Evolutionary conservation across 1,140 invertebrate genomes (phyloP), one percentile per base, ranked within the genome.

Genomic region (Archivesica marissinica): DNA sequence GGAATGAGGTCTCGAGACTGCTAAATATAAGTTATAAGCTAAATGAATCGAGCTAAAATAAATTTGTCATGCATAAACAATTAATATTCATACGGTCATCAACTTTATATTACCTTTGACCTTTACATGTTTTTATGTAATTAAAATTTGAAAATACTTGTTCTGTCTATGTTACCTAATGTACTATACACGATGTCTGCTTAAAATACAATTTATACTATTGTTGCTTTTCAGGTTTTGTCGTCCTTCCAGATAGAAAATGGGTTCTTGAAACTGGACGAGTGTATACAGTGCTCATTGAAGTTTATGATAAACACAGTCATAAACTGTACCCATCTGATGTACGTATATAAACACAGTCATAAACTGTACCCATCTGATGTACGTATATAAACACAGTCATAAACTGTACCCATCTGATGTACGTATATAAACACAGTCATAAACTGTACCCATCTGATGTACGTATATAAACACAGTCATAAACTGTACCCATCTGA

Each of bases 201-300:
- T 38, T 4, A 59, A 59, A 30, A 7, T 11, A 15, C 38, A 66
- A 13, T 66, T 38, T 20, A 13, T 66, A 3, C 11, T 3, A 17
- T 66, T 41, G 70, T 78, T 83, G 17, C 76, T 74, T 84, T 59
- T 17, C 80, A 93, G 93, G 85, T 11, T 93, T 94, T 89, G 90
- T 89, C 41, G 92, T 94, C 0, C 77, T 96, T 70, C 97, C 97
- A 0, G 95, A 96, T 85, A 95, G 95, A 90, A 97, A 96, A 92
- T 97, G 96, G 95, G 95, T 96, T 3, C 94, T 97, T 17, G 95
- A 97, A 68, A 94, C 96, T 23, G 95, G 95, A 0, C 95, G 96
- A 59, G 90, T 94, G 17, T 97, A 97, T 92, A 96, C 96, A 85
- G 95, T 98, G 66, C 93, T 95, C 17, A 95, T 97, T 47, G 96